A percentile compares a stretch with the other conserved stretches of the same genome.
phyloP scores from a whole-genome alignment of 1,140 invertebrate species.

The Gonioctena quinquepunctata region DNA sequence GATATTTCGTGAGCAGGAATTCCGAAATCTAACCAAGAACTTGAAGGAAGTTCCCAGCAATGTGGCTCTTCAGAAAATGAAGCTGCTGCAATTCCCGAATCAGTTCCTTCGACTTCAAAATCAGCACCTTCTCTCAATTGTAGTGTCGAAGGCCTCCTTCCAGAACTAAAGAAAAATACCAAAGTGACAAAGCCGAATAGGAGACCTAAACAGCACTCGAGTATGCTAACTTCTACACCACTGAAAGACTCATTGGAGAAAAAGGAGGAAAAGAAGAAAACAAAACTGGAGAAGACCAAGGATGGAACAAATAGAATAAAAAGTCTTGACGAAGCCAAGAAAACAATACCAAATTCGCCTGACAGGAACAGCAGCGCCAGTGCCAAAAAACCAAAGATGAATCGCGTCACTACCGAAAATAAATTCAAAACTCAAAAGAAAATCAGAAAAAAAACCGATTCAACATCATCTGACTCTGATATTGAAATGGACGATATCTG shows the following conservation, averaged over 20 bases:
- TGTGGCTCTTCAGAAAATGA: neutral
- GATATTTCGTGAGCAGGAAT: neutral
- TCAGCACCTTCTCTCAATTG: constrained; percentile 10
- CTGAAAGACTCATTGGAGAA: neutral
- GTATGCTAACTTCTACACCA: constrained; percentile 3
- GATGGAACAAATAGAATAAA: neutral
- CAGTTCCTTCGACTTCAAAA: constrained; percentile 11
- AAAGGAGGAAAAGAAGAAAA: constrained; percentile 2
- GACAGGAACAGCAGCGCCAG: neutral
- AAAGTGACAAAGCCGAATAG: neutral
- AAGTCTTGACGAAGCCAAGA: neutral
- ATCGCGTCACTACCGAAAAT: neutral
- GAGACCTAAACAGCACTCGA: neutral
- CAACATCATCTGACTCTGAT: neutral
- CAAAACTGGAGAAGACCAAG: neutral
- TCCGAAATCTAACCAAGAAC: neutral
- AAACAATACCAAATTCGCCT: neutral
- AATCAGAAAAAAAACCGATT: too few species aligned
- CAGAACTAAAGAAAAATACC: constrained; percentile 10
- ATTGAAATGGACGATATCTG: neutral
- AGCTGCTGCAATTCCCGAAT: constrained; percentile 9
- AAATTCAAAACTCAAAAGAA: too few species aligned
- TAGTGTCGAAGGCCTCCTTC: neutral
- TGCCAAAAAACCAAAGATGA: too few species aligned
- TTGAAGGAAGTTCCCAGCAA: neutral